phyloP scores from a whole-genome alignment of 2,797 vertebrate species.

The Syngnathus acus region DNA sequence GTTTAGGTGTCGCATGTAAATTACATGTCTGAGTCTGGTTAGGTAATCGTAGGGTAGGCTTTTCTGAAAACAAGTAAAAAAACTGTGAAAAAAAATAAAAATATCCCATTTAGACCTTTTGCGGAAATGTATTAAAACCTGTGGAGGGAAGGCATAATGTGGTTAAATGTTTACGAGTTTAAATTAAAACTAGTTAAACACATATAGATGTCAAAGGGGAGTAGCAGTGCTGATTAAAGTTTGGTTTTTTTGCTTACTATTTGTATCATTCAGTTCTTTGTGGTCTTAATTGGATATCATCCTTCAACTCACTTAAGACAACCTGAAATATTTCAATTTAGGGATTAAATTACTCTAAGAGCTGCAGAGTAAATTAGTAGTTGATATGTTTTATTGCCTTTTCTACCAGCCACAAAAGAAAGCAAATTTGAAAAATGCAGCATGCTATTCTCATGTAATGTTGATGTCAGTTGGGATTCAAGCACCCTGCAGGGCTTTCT shows the following conservation, averaged over 20 bases:
- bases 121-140: background rate
- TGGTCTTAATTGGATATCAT: too few species aligned
- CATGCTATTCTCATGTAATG: slow-evolving; percentile 50
- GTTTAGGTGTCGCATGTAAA: slow-evolving; percentile 55
- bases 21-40: slow-evolving; percentile 61
- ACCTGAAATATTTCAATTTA: background rate
- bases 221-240: too few species aligned
- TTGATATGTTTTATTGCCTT: slow-evolving; percentile 66
- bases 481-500: slow-evolving; percentile 43
- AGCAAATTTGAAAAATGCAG: slow-evolving; percentile 45
- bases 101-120: background rate
- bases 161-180: background rate
- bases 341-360: background rate
- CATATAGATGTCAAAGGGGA: too few species aligned
- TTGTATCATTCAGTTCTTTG: too few species aligned
- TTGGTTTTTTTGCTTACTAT: too few species aligned
- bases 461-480: slow-evolving; percentile 46
- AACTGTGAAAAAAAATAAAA: background rate
- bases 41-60: slow-evolving; percentile 51
- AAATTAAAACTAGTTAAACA: background rate
- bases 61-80: background rate
- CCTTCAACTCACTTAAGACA: too few species aligned
- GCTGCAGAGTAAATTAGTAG: slow-evolving; percentile 33
- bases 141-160: background rate
- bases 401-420: slow-evolving; percentile 64